A percentile compares a stretch with the other conserved stretches of the same genome.
These are phyloP conservation scores for Eristalinus sepulchralis DNA, from an alignment of 2,888 invertebrate species.

Conservation along the genomic window DNA sequence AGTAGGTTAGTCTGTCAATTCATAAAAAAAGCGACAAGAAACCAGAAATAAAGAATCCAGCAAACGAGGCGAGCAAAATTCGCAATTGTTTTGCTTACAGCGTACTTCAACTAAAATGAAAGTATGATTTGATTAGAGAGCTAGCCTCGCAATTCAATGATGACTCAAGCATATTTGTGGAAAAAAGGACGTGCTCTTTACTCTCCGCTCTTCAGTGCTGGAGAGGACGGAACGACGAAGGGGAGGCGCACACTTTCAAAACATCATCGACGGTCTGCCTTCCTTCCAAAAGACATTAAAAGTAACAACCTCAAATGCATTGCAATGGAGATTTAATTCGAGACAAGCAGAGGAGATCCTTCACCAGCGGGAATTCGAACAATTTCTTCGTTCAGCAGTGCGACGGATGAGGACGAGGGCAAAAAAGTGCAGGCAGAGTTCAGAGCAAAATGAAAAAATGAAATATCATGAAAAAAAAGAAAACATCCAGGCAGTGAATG, in stretches of 20 bases:
- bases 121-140: slow-evolving; percentile 65
- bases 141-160: slow-evolving; percentile 29
- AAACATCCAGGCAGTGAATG: slow-evolving; percentile 2
- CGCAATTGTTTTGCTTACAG: slow-evolving; percentile 51
- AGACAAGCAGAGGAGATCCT: slow-evolving; percentile 3
- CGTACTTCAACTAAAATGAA: slow-evolving; percentile 47
- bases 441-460: not conserved
- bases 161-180: slow-evolving; percentile 14
- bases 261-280: not conserved
- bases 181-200: not conserved
- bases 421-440: not conserved
- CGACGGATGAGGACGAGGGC: slow-evolving; percentile 9
- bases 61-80: slow-evolving; percentile 49
- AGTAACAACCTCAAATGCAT: slow-evolving; percentile 24
- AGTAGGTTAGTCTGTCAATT: slow-evolving; percentile 47
- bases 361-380: slow-evolving; percentile 47
- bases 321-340: not conserved
- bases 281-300: not conserved
- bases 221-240: not conserved
- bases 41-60: slow-evolving; percentile 18
- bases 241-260: not conserved
- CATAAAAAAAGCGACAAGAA: slow-evolving; percentile 14
- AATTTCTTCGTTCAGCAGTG: slow-evolving; percentile 26
- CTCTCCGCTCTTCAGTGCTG: not conserved
- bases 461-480: not conserved